Evolutionary conservation across 2,797 vertebrate genomes (phyloP), one percentile per base, ranked within the genome.

Genomic region (Ceyx erithaca): DNA sequence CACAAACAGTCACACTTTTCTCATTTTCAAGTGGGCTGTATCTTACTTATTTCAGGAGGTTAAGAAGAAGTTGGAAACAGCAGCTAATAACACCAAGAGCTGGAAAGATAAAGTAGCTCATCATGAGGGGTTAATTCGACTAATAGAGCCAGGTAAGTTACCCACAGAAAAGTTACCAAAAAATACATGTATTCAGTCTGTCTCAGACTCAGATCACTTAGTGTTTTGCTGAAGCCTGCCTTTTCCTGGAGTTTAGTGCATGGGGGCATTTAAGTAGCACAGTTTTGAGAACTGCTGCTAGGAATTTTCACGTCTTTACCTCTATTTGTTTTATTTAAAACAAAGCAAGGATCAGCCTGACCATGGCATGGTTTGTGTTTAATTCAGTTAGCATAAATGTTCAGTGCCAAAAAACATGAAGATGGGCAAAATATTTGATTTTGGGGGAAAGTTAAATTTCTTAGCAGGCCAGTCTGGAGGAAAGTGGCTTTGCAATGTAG

Each of bases 101-200:
- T 99, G 99, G 99, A 99, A 99, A 94, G 99, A 99, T 97, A 99
- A 99, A 96, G 99, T 99, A 95, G 98, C 98, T 37, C 98, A 99
- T 49, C 99, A 99, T 2, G 99, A 99, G 90, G 99, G 99, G 22
- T 95, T 99, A 91, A 97, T 99, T 64, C 98, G 98, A 28, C 97
- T 99, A 96, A 99, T 99, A 95, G 98, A 99, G 85, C 99, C 99
- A 97, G 99, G 99, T 99, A 97, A 54, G 70, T 45, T 63, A 31
- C 23, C 70, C 93, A 5, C 12, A 72, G 49, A 54, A 21, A 35
- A 71, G 30, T 69, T 48, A 40, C 17, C 12, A 51, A 72, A 59
- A 64, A 6, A 13, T 4, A 4, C 0, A 19, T 21, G 1, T 54
- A 16, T 78, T 81, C 4, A 7, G 70, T 87, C 31, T 84, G 46